Evolutionary conservation across 2,888 invertebrate species (phyloP).

Genomic region (Caenorhabditis sulstoni): DNA sequence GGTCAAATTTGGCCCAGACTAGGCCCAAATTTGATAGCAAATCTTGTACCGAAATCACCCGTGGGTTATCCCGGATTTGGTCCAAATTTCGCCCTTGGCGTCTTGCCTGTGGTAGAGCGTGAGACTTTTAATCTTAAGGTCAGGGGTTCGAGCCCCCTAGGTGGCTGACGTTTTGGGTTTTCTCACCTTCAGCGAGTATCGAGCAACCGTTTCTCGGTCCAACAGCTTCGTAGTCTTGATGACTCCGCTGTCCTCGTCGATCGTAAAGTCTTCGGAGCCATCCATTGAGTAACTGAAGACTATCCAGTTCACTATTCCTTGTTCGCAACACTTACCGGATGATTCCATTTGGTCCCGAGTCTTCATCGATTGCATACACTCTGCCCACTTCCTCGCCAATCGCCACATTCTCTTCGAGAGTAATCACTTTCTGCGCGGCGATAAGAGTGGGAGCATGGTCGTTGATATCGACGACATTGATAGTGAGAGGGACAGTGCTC

Average conservation of each 20-base stretch:
- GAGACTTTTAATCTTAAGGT: slow-evolving; percentile 75
- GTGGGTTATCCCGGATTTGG: too few relatives aligned
- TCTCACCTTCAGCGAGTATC: slow-evolving; percentile 89
- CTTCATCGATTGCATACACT: slow-evolving; percentile 96
- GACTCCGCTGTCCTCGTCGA: slow-evolving; percentile 93
- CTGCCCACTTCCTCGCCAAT: slow-evolving; percentile 91
- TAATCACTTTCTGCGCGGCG: slow-evolving; percentile 92
- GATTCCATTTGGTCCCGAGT: slow-evolving; percentile 86
- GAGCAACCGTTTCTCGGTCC: slow-evolving; percentile 91
- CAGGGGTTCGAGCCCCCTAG: slow-evolving; percentile 70
- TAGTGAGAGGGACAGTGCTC: slow-evolving; percentile 93
- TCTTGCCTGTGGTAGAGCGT: slow-evolving; percentile 67
- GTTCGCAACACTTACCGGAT: slow-evolving; percentile 38
- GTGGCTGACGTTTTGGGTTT: slow-evolving; percentile 22
- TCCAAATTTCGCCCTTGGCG: too few relatives aligned
- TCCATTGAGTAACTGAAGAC: slow-evolving; percentile 61
- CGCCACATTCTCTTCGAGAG: slow-evolving; percentile 92
- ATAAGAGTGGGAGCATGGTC: slow-evolving; percentile 94
- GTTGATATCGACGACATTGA: slow-evolving; percentile 94
- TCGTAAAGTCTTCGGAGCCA: slow-evolving; percentile 86
- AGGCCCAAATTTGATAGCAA: too few relatives aligned
- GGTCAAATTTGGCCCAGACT: too few relatives aligned
- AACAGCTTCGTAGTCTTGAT: slow-evolving; percentile 91
- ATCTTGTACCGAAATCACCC: too few relatives aligned
- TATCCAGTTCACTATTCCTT: too few relatives aligned